Conservation (phyloP, 2,113 vertebrate genomes). For the Myotis davidii region DNA sequence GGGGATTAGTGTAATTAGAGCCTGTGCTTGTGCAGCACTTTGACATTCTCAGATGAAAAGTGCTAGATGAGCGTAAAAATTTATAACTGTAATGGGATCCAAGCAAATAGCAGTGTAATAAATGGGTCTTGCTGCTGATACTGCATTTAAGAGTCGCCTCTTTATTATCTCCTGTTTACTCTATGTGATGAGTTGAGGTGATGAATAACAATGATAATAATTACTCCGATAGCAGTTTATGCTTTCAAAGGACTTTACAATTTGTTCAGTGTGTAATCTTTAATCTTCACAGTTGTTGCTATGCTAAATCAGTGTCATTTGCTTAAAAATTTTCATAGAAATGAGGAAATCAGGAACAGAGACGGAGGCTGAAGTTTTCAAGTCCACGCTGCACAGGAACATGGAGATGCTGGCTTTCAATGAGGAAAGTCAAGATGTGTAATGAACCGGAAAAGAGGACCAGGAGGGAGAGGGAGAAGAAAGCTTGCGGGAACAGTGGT, state of each 20-base stretch:
- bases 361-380: neutral
- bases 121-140: slow-evolving; percentile 73
- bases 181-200: slow-evolving; percentile 71
- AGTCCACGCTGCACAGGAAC: neutral
- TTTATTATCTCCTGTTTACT: slow-evolving; percentile 79
- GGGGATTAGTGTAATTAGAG: slow-evolving; percentile 70
- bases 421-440: neutral
- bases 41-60: slow-evolving; percentile 73
- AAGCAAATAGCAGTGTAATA: slow-evolving; percentile 68
- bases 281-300: slow-evolving; percentile 47
- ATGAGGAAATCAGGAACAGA: neutral
- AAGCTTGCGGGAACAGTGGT: fast-evolving
- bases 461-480: neutral
- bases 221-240: slow-evolving; percentile 57
- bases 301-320: neutral
- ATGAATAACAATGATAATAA: slow-evolving; percentile 80
- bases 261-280: slow-evolving; percentile 74
- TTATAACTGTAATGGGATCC: slow-evolving; percentile 72
- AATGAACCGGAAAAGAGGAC: neutral
- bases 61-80: slow-evolving; percentile 79
- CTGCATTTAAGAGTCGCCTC: slow-evolving; percentile 61
- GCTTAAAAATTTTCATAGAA: neutral
- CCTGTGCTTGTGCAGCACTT: slow-evolving; percentile 64
- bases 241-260: slow-evolving; percentile 70
- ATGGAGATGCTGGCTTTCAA: neutral